Evolutionary conservation across 2,888 invertebrate genomes (phyloP).

Genomic region (Yponomeuta evonymella): DNA sequence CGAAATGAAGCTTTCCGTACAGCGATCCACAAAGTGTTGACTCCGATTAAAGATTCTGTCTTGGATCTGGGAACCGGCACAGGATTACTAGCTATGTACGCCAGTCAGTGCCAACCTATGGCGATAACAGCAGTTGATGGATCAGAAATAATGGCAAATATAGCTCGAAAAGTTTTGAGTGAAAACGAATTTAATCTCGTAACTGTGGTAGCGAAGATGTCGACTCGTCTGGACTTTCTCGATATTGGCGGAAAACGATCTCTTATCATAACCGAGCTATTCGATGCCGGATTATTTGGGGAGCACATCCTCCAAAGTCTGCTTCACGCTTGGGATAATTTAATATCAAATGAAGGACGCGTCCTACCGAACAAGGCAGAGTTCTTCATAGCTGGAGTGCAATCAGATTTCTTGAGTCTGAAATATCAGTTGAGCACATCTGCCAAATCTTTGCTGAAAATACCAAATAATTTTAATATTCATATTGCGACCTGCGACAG

Average conservation of each 20-base stretch:
- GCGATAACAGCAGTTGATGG: slow-evolving; percentile 81
- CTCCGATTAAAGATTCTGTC: slow-evolving; percentile 68
- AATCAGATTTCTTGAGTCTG: slow-evolving; percentile 67
- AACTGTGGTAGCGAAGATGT: slow-evolving; percentile 75
- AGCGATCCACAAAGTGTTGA: slow-evolving; percentile 76
- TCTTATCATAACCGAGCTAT: slow-evolving; percentile 84
- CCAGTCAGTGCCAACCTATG: slow-evolving; percentile 70
- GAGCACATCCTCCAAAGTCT: slow-evolving; percentile 82
- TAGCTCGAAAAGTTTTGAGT: slow-evolving; percentile 73
- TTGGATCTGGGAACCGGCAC: slow-evolving; percentile 88
- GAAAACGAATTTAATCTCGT: slow-evolving; percentile 60
- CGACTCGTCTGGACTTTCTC: slow-evolving; percentile 68
- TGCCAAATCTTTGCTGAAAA: slow-evolving; percentile 43
- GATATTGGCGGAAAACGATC: slow-evolving; percentile 76
- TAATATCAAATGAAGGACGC: slow-evolving; percentile 66
- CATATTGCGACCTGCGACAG: slow-evolving; percentile 65
- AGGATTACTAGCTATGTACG: slow-evolving; percentile 83
- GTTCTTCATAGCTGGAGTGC: slow-evolving; percentile 79
- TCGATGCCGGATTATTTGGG: slow-evolving; percentile 88
- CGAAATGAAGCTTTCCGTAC: slow-evolving; percentile 80
- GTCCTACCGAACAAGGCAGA: slow-evolving; percentile 79
- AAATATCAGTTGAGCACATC: slow-evolving; percentile 57
- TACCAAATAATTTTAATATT: slow-evolving; percentile 35
- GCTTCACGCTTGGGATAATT: slow-evolving; percentile 80
- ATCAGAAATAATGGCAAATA: slow-evolving; percentile 78